Base-by-base conservation (phyloP, 2,113 vertebrate genomes). In the Urocitellus parryii region DNA sequence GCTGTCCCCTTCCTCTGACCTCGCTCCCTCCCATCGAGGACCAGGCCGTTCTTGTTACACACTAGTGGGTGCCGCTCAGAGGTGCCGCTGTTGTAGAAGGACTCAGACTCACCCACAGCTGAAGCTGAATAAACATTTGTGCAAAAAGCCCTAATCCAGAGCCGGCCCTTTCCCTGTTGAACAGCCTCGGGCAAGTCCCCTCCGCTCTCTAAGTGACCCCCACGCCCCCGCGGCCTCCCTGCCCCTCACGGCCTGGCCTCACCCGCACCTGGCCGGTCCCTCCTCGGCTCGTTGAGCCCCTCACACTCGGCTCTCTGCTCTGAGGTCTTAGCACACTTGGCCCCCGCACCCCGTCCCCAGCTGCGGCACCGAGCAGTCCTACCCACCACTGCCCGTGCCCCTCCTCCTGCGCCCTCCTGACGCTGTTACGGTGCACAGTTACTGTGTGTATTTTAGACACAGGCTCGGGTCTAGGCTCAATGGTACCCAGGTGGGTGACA, bases 231-330 rank as follows among this genome's bases (percentile, higher is more conserved):
- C 0, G 1, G 16, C 51, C 56, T 37, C 88, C 34, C 45, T 63
- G 14, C 45, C 20, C 76, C 24, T 34, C 45, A 7, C 14, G 4
- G 27, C 42, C 86, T 9, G 70, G 22, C 61, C 58, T 42, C 25
- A 2, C 14, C 22, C n/a, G 3, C 22, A 1, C 14, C 24, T 63
- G 56, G 6, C 79, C 2, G 4, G 5, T 10, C 24, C 37, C 6
- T 20, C 24, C 51, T 1, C 0, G 5, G 4, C 68, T 56, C 14
- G 4, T 1, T 9, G 56, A 5, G 37, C 1, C 73, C 70, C 56
- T 42, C 34, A 61, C n/a, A 16, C 24, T 11, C 20, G 22, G 32
- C 34, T 29, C 34, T 14, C 16, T 29, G 37, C 32, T 17, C 7
- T 10, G 42, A 39, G 20, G 70, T 37, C 70, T 48, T 14, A 8